Percentiles rank a stretch among this genome's conserved stretches.
Conservation (phyloP, 2,113 vertebrate genomes). For the Hystrix cristata region DNA sequence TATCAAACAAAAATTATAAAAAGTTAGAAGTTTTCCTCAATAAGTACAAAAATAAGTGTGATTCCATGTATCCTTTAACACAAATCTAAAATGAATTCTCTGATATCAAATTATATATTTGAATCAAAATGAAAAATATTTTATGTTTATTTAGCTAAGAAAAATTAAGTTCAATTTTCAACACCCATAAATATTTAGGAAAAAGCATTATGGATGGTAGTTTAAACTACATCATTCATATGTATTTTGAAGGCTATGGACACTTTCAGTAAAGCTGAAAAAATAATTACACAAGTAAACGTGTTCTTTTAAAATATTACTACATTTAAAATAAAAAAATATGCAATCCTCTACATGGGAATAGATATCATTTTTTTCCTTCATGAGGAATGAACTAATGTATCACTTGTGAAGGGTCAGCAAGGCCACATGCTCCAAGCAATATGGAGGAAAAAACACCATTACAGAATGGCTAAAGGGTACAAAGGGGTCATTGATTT, state of each 20-base stretch:
- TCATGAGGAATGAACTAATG: conserved; percentile 68
- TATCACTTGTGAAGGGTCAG: conserved; percentile 62
- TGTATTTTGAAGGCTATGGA: conserved; percentile 10
- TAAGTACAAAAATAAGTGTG: not conserved
- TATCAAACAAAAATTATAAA: conserved; percentile 46
- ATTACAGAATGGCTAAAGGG: not conserved
- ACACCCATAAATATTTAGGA: conserved; percentile 1
- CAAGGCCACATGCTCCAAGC: conserved; percentile 63
- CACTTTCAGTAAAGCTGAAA: not conserved
- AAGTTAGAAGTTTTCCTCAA: not conserved
- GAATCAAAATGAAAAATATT: conserved; percentile 14
- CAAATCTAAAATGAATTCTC: not conserved
- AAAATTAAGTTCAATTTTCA: conserved; percentile 7
- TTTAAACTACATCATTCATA: not conserved
- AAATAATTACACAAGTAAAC: not conserved
- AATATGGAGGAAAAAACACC: not conserved
- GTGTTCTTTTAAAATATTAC: conserved; percentile 36
- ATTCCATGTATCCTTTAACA: not conserved
- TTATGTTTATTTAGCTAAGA: conserved; percentile 40
- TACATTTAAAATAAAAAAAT: conserved; percentile 54
- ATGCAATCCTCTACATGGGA: not conserved
- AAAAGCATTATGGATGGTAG: not conserved
- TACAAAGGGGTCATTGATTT: conserved; percentile 63
- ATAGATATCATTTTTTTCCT: conserved; percentile 3
- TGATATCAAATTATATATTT: conserved; percentile 25